Evolutionary conservation across 2,888 invertebrate species (phyloP), one percentile per base, ranked within the genome.

Genomic region (Zele albiditarsus): DNA sequence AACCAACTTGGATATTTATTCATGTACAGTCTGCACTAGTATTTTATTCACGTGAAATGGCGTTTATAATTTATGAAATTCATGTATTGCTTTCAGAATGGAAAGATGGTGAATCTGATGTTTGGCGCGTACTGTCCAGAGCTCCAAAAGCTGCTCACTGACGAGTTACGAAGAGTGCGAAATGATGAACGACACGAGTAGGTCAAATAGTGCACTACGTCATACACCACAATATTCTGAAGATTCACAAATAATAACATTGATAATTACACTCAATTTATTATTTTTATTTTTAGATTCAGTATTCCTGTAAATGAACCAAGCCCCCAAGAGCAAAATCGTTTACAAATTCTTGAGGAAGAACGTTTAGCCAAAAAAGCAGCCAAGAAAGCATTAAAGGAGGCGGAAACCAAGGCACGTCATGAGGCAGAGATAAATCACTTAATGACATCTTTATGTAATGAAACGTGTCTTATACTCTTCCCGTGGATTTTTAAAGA

Each of bases 1-100:
- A 98, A 87, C 98, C 98, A 0, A 96, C 95, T 0, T 98, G 97
- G 96, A 93, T 98, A 90, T 96, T 97, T 83, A 93, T 95, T 76
- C 85, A 85, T 57, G 89, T 88, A 81, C 85, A 80, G 69, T 42
- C 33, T 75, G 33, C 6, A 27, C 58, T 73, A 53, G 60, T 27
- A 33, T 8, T 46, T 60, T 42, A 33, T 60, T 28, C 28, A 12
- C 28, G 49, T 31, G 12, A 27, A 60, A 20, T 60, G 4, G 49
- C 60, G 16, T 10, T 33, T 27, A 27, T 31, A 28, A 66, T 25
- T n/a, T 25, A 14, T 27, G n/a, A 27, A 33, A 38, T 14, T 60
- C 25, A 28, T 74, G 67, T 70, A 49, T 49, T 62, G 20, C 57
- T 63, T 42, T 23, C 84, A 97, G 97, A 91, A 93, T 71, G 95